Base-by-base conservation (phyloP, 2,888 invertebrate genomes). In the Rhaphigaster nebulosa region DNA sequence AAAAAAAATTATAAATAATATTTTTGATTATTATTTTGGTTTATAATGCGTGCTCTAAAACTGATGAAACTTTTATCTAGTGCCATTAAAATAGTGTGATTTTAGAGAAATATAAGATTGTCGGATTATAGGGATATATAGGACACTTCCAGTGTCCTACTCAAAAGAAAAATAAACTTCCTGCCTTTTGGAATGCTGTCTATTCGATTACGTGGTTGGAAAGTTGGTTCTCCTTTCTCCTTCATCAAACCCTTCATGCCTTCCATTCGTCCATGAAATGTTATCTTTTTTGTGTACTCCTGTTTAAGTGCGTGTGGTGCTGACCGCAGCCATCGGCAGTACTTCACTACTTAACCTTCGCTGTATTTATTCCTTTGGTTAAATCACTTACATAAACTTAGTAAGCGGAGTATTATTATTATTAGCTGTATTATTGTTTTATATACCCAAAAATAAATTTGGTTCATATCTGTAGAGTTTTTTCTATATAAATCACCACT, bases 111-210 rank as follows among this genome's bases (percentile, higher is more conserved):
- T n/a, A n/a, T n/a, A n/a, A n/a, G n/a, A n/a, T n/a, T n/a, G n/a
- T n/a, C n/a, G n/a, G n/a, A n/a, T n/a, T 52, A 52, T 52, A 18
- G 8, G 0, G 3, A 80, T 80, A 80, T 41, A 8, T 80, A 38
- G 26, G n/a, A 13, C 0, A 26, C 84, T 38, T 45, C 41, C 45
- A 45, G n/a, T 84, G 45, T 50, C n/a, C 45, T 84, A 84, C 45
- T 84, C 45, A 26, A 45, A 41, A 84, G 84, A 84, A 45, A 84
- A 84, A 45, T 45, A 26, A 84, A 84, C 84, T 84, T 84, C 84
- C 84, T 84, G 84, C 45, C 84, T 50, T 84, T 84, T 41, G 84
- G 84, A 84, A 84, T 84, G 84, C 84, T n/a, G 84, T 84, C 84
- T 84, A 50, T 50, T 84, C 45, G 84, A 84, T 84, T 84, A 84